Percentiles rank a stretch among this genome's conserved stretches.
Evolutionary conservation across 2,113 vertebrate species (phyloP).

Genomic region (Cavia aperea): DNA sequence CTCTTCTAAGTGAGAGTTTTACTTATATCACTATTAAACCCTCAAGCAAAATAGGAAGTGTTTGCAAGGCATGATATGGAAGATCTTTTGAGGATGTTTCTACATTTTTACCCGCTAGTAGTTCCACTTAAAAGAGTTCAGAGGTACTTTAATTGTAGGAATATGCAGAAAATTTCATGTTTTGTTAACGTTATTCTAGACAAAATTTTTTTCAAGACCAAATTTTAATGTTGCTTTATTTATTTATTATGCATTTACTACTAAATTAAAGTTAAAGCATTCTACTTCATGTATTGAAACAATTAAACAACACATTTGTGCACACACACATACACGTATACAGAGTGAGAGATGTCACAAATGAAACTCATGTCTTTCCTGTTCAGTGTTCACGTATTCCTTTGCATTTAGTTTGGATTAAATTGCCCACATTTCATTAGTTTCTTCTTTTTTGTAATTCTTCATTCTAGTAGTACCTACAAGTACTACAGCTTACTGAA

Average conservation of each 20-base stretch:
- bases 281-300: slow-evolving; percentile 9
- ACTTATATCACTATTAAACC: neutral
- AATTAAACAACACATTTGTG: slow-evolving; percentile 6
- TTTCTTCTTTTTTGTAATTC: slow-evolving; percentile 6
- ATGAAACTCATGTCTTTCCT: neutral
- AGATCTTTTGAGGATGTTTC: slow-evolving; percentile 31
- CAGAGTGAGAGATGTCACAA: neutral
- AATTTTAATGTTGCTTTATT: neutral
- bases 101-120: slow-evolving; percentile 14
- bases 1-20: neutral
- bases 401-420: neutral
- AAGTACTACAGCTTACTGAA: slow-evolving; percentile 44
- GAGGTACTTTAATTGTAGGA: neutral
- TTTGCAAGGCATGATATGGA: slow-evolving; percentile 18
- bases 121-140: slow-evolving; percentile 3
- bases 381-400: slow-evolving; percentile 26
- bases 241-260: neutral
- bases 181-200: slow-evolving; percentile 34
- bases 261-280: neutral
- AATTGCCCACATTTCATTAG: slow-evolving; percentile 28
- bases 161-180: neutral
- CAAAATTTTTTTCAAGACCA: slow-evolving; percentile 8
- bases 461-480: slow-evolving; percentile 37
- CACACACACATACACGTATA: neutral
- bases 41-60: neutral